Evolutionary conservation across 2,113 vertebrate species (phyloP).

Genomic region (Thalassarche chlororhynchos): DNA sequence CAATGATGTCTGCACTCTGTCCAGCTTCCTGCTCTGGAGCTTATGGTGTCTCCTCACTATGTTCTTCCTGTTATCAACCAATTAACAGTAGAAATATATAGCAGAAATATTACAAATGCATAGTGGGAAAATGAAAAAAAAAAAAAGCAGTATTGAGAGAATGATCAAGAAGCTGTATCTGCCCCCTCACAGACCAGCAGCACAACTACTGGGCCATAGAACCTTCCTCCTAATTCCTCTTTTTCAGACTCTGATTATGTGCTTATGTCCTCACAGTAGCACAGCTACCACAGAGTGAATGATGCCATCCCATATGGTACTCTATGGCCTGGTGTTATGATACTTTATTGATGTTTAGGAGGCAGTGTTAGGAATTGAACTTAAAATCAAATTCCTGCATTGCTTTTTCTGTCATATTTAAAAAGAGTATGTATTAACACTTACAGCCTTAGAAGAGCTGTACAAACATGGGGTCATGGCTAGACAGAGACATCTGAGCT

Average conservation of each 20-base stretch:
- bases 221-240: not conserved
- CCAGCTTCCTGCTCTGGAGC: not conserved
- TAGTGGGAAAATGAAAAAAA: no score
- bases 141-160: not conserved
- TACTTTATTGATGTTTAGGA: not conserved
- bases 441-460: not conserved
- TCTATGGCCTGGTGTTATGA: fast-evolving
- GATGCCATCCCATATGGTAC: not conserved
- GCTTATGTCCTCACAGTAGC: not conserved
- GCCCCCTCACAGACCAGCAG: not conserved
- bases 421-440: not conserved
- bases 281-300: not conserved
- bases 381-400: not conserved
- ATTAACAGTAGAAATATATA: not conserved
- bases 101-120: not conserved
- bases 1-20: not conserved
- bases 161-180: not conserved
- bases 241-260: not conserved
- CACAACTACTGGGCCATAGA: not conserved
- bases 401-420: not conserved
- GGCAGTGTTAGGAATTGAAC: not conserved
- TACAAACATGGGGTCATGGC: not conserved
- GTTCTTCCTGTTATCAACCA: not conserved
- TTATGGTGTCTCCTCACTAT: not conserved
- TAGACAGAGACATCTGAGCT: not conserved